phyloP scores from a whole-genome alignment of 2,888 invertebrate species.

The Andrena haemorrhoa region DNA sequence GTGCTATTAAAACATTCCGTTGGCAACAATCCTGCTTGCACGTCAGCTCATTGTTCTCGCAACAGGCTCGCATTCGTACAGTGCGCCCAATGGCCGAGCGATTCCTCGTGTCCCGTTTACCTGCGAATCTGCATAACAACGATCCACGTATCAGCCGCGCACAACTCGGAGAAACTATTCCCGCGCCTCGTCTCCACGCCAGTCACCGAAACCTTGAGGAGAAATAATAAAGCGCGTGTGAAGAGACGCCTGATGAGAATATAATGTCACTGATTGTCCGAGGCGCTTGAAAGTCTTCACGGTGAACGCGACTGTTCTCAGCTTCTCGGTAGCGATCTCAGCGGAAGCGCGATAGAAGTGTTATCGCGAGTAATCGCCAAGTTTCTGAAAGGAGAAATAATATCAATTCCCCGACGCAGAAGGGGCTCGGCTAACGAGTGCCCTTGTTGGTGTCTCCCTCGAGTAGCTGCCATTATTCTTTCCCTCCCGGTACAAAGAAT shows the following conservation, averaged over 20 bases:
- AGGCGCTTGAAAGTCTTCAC: neutral
- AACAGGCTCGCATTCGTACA: neutral
- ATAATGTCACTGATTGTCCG: neutral
- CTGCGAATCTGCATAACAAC: neutral
- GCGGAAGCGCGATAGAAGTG: neutral
- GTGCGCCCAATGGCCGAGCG: neutral
- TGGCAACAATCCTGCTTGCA: neutral
- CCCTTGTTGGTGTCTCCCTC: conserved; percentile 49
- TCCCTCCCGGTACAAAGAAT: conserved; percentile 46
- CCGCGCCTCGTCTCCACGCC: neutral
- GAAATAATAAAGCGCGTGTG: neutral
- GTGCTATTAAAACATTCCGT: conserved; percentile 29
- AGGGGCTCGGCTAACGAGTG: conserved; percentile 53
- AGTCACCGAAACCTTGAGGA: neutral
- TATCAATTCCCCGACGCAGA: neutral
- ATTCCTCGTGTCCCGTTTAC: neutral
- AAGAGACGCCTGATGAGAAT: neutral
- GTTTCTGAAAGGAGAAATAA: conserved; percentile 23
- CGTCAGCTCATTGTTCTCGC: conserved; percentile 12
- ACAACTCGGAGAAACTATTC: neutral
- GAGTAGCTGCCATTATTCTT: conserved; percentile 59
- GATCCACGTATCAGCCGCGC: neutral
- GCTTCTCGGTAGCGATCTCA: neutral
- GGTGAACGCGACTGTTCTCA: neutral
- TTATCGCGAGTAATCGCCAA: neutral